Evolutionary conservation across 2,113 vertebrate genomes (phyloP).

Genomic region (Hippocampus comes): DNA sequence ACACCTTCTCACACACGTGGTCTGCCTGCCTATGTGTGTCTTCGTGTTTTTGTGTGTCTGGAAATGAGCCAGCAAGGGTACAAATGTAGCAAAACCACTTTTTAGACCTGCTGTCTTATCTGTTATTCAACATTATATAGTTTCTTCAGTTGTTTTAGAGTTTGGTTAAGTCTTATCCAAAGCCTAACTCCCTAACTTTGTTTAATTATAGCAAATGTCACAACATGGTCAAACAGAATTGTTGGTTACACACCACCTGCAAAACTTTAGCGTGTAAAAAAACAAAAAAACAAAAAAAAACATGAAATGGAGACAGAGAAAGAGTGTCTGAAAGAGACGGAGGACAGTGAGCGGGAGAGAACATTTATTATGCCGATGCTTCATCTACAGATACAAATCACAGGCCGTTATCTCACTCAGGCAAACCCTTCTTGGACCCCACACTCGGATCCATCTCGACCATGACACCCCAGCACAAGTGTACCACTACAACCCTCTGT

Average conservation of each 20-base stretch:
- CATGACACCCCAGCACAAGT: slow-evolving; percentile 26
- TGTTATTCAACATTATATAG: not conserved
- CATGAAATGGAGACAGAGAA: slow-evolving; percentile 22
- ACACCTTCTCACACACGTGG: slow-evolving; percentile 60
- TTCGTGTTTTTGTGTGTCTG: not conserved
- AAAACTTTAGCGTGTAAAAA: slow-evolving; percentile 22
- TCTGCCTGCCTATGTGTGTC: slow-evolving; percentile 7
- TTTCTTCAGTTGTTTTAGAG: not conserved
- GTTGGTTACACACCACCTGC: not conserved
- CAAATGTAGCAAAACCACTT: not conserved
- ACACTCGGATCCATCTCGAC: slow-evolving; percentile 65
- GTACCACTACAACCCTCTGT: slow-evolving; percentile 9
- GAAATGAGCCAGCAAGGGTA: slow-evolving; percentile 2
- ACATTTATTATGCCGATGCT: slow-evolving; percentile 70
- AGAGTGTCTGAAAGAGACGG: slow-evolving; percentile 34
- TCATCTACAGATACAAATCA: slow-evolving; percentile 75
- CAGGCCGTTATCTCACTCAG: slow-evolving; percentile 68
- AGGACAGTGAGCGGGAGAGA: slow-evolving; percentile 53
- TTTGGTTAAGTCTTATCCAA: not conserved
- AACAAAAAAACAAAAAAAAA: not conserved
- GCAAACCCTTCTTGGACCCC: slow-evolving; percentile 61
- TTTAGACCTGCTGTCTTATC: not conserved
- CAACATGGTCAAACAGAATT: not conserved
- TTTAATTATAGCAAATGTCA: not conserved
- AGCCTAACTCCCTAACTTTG: not conserved